These are phyloP conservation scores for Turritopsis dohrnii DNA, from an alignment of 30 jellyfish, hydroid and myxozoan species.

Conservation along the genomic window DNA sequence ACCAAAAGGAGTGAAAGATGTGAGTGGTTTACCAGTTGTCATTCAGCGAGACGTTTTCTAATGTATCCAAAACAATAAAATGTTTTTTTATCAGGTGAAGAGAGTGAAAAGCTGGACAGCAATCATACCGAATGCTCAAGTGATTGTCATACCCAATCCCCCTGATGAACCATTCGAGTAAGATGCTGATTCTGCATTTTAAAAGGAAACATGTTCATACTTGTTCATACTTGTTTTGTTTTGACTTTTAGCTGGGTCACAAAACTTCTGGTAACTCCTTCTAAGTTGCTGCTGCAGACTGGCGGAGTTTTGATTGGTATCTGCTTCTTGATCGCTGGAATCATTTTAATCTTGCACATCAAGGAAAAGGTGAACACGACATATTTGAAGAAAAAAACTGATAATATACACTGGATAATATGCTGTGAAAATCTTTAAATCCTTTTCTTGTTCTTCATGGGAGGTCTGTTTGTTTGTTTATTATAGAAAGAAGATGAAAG, in stretches of 20 bases:
- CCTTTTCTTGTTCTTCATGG: no score
- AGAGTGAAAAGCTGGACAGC: slow-evolving; percentile 78
- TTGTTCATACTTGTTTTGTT: no score
- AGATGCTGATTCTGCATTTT: no score
- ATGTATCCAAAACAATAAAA: no score
- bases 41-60: no score
- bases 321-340: slow-evolving; percentile 91
- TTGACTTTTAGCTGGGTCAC: slow-evolving; percentile 94
- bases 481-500: slow-evolving; percentile 87
- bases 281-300: slow-evolving; percentile 80
- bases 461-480: slow-evolving; percentile 13
- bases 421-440: no score
- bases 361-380: slow-evolving; percentile 75
- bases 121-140: slow-evolving; percentile 94
- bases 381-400: background rate
- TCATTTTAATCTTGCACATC: slow-evolving; percentile 67
- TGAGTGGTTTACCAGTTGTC: no score
- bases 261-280: slow-evolving; percentile 80
- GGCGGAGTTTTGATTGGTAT: slow-evolving; percentile 95
- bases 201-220: no score
- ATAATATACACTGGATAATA: background rate
- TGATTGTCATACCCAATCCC: slow-evolving; percentile 86
- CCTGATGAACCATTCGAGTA: slow-evolving; percentile 89
- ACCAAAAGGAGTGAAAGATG: slow-evolving; percentile 72
- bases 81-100: slow-evolving; percentile 39